A percentile compares a stretch with the other conserved stretches of the same genome.
phyloP scores from a whole-genome alignment of 2,797 vertebrate genomes.

The Coregonus ussuriensis region DNA sequence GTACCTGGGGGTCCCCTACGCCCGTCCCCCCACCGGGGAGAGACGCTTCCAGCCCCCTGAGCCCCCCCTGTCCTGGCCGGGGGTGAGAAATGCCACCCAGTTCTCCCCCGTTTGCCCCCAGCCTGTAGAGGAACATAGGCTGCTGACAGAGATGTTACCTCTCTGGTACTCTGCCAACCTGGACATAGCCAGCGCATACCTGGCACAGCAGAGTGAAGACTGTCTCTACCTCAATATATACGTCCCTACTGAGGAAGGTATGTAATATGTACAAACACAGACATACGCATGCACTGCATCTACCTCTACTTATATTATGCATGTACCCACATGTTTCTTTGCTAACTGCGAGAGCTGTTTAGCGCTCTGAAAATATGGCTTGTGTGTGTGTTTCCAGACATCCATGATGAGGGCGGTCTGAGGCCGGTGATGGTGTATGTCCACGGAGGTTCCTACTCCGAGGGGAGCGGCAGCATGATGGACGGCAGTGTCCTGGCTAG shows the following conservation, averaged over 20 bases:
- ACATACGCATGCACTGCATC: slow-evolving; percentile 47
- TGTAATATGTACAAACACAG: slow-evolving; percentile 40
- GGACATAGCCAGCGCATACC: slow-evolving; percentile 90
- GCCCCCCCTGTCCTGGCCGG: slow-evolving; percentile 88
- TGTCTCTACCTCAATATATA: slow-evolving; percentile 96
- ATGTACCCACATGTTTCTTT: slow-evolving; percentile 4
- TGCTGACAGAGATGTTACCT: slow-evolving; percentile 92
- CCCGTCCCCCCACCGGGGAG: slow-evolving; percentile 89
- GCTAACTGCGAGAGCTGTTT: neutral
- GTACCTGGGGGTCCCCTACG: slow-evolving; percentile 92
- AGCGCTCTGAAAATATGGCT: neutral
- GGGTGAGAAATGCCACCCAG: slow-evolving; percentile 89
- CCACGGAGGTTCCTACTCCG: slow-evolving; percentile 94
- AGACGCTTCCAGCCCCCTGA: slow-evolving; percentile 92
- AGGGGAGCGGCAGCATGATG: slow-evolving; percentile 94
- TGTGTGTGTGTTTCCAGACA: slow-evolving; percentile 73
- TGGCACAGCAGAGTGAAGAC: slow-evolving; percentile 94
- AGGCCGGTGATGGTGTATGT: slow-evolving; percentile 96
- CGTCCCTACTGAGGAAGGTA: slow-evolving; percentile 94
- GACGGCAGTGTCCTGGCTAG: slow-evolving; percentile 93
- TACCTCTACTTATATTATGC: slow-evolving; percentile 27
- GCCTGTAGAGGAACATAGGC: slow-evolving; percentile 88
- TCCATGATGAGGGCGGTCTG: slow-evolving; percentile 86
- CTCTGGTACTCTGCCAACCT: slow-evolving; percentile 94
- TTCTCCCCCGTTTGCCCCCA: slow-evolving; percentile 93